Conservation (phyloP, 2,888 invertebrate species). For the Dasypolia templi region DNA sequence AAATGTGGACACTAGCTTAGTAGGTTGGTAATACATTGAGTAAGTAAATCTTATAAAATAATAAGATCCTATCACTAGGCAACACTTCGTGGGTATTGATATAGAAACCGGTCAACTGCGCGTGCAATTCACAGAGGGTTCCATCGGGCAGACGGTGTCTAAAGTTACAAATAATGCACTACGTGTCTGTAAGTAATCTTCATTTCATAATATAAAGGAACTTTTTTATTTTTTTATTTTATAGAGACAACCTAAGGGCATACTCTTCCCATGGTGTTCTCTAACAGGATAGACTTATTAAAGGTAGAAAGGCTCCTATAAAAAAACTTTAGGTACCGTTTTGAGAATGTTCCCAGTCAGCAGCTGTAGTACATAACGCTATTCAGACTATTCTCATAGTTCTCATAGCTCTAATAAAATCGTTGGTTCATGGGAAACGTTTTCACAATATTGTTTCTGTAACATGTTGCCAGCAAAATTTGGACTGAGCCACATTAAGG, state of each 20-base stretch:
- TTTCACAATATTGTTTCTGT: neutral
- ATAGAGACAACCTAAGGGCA: conserved; percentile 10
- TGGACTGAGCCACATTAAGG: no score
- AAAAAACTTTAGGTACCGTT: neutral
- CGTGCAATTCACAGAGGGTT: conserved; percentile 60
- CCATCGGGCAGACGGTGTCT: conserved; percentile 47
- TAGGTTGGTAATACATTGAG: conserved; percentile 16
- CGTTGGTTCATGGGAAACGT: neutral
- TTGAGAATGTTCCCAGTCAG: neutral
- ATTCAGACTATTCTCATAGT: neutral
- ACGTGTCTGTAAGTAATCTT: conserved; percentile 58
- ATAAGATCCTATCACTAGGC: conserved; percentile 59
- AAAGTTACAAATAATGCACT: conserved; percentile 65
- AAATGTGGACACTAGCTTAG: neutral
- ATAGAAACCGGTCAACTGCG: conserved; percentile 63
- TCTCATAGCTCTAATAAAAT: conserved; percentile 1
- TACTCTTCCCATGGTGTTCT: conserved; percentile 45
- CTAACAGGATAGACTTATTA: conserved; percentile 24
- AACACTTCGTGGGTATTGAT: conserved; percentile 54
- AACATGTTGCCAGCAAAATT: neutral
- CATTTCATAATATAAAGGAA: conserved; percentile 43
- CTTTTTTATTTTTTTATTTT: conserved; percentile 18
- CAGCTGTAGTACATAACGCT: neutral
- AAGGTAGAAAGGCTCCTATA: conserved; percentile 4
- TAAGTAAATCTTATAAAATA: conserved; percentile 38